phyloP scores from a whole-genome alignment of 2,888 invertebrate genomes.

The Parochlus steinenii region DNA sequence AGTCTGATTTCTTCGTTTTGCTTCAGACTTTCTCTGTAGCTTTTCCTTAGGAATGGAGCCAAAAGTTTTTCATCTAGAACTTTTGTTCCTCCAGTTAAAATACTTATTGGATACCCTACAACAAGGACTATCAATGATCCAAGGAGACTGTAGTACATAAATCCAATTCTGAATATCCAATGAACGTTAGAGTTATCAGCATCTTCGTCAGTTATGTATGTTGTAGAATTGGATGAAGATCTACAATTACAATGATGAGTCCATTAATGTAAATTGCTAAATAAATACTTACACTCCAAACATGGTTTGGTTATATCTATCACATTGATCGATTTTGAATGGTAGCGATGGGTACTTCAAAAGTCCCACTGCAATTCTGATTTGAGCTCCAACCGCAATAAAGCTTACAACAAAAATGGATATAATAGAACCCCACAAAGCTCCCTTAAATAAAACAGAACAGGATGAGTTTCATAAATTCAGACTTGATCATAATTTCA shows the following conservation, averaged over 20 bases:
- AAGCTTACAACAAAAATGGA: constrained; percentile 5
- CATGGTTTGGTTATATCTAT: background rate
- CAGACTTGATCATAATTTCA: background rate
- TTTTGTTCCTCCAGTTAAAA: constrained; percentile 8
- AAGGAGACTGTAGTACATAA: constrained; percentile 10
- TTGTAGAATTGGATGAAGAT: constrained; percentile 1
- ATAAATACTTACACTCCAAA: background rate
- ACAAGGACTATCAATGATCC: constrained; percentile 7
- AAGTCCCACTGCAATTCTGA: constrained; percentile 9
- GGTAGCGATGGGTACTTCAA: constrained; percentile 7
- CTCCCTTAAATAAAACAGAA: constrained; percentile 6
- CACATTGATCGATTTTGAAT: constrained; percentile 8
- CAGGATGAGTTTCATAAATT: background rate
- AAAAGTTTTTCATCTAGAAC: constrained; percentile 9
- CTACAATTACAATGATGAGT: background rate
- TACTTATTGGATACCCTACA: constrained; percentile 9
- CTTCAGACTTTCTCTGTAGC: no score
- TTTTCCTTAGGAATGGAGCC: constrained; percentile 1
- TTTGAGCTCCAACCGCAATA: constrained; percentile 10
- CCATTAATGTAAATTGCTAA: background rate
- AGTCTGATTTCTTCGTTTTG: no score
- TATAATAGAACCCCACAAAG: constrained; percentile 10
- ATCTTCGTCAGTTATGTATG: constrained; percentile 1
- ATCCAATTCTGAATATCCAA: constrained; percentile 9
- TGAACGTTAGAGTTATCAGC: constrained; percentile 6